Percentiles rank a stretch among this genome's conserved stretches.
These are phyloP conservation scores for Rotaria magnacalcarata DNA, from an alignment of 2,888 invertebrate genomes.

Conservation along the genomic window DNA sequence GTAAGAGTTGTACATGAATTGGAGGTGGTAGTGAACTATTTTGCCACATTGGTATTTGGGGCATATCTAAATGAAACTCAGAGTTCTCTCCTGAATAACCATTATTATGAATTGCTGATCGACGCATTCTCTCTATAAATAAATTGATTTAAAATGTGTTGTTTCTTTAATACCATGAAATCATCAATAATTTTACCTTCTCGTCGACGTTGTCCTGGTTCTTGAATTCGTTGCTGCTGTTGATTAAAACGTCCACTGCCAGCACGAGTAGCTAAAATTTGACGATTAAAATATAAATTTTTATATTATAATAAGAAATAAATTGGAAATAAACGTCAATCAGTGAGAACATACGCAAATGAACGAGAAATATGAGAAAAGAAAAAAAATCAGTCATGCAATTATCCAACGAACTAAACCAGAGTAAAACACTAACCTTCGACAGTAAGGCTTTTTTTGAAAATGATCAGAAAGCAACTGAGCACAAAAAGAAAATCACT, in stretches of 20 bases:
- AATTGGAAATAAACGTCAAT: neutral
- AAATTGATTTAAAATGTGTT: neutral
- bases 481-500: neutral
- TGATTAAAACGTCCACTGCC: conserved; percentile 15
- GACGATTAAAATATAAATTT: no score
- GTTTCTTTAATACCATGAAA: neutral
- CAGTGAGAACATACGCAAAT: neutral
- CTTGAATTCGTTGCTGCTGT: conserved; percentile 8
- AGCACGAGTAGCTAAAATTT: neutral
- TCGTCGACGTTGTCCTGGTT: conserved; percentile 3
- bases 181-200: neutral
- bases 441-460: neutral
- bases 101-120: neutral
- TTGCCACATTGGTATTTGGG: neutral
- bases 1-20: neutral
- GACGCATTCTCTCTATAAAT: neutral
- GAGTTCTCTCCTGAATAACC: neutral
- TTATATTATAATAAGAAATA: neutral
- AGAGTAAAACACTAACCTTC: neutral
- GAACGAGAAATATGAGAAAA: neutral
- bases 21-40: neutral
- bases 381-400: neutral
- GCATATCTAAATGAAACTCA: neutral
- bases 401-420: neutral
- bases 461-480: neutral